phyloP scores from a whole-genome alignment of 2,888 invertebrate species.

The Amitus sp. region DNA sequence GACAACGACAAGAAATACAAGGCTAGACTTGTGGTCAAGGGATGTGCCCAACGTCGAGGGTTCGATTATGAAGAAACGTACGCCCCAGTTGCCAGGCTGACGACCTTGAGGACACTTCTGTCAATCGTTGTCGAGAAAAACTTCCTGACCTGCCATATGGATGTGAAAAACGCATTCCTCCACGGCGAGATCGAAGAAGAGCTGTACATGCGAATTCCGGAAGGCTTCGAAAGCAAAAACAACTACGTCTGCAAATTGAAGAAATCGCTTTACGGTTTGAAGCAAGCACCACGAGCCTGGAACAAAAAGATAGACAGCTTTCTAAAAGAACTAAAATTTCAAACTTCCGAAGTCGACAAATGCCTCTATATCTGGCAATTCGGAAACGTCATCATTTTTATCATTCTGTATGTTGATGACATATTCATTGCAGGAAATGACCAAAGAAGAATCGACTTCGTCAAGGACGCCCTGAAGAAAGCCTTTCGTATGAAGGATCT shows the following conservation, averaged over 20 bases:
- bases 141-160: constrained; percentile 38
- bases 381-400: constrained; percentile 21
- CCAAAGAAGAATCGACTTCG: constrained; percentile 24
- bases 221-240: constrained; percentile 14
- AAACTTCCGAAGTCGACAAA: constrained; percentile 39
- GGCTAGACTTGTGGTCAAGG: constrained; percentile 44
- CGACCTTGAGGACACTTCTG: constrained; percentile 31
- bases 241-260: constrained; percentile 42
- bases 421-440: constrained; percentile 42
- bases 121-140: constrained; percentile 29
- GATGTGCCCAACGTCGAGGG: constrained; percentile 41
- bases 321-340: constrained; percentile 34
- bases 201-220: constrained; percentile 43
- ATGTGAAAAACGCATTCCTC: constrained; percentile 51
- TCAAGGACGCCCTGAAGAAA: constrained; percentile 34
- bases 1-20: constrained; percentile 39
- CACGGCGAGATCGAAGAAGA: constrained; percentile 46
- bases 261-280: constrained; percentile 50
- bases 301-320: constrained; percentile 41
- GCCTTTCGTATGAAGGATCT: constrained; percentile 48
- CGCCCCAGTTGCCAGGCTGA: constrained; percentile 45
- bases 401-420: constrained; percentile 49
- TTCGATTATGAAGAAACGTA: constrained; percentile 48
- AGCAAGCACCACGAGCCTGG: constrained; percentile 49
- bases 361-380: constrained; percentile 42